These are phyloP conservation scores for Drosophila maculinotata DNA, from an alignment of 2,888 invertebrate genomes.

Conservation along the genomic window DNA sequence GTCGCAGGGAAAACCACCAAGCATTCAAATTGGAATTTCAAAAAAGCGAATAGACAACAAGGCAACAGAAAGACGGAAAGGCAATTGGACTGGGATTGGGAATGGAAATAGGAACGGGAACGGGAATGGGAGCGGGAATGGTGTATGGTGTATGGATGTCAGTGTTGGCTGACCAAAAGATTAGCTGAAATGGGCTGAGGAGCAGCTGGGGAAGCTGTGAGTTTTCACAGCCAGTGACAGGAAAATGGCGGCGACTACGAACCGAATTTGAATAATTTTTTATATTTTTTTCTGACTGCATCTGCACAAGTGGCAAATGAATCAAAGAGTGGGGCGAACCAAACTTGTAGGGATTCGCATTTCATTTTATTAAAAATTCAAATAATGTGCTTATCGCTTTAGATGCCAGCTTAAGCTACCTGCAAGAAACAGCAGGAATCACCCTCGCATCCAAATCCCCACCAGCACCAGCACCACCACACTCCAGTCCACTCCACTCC, in stretches of 20 bases:
- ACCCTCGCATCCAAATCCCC: not conserved
- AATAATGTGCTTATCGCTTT: constrained; percentile 80
- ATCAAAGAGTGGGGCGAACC: constrained; percentile 41
- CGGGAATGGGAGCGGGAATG: constrained; percentile 14
- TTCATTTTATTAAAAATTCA: constrained; percentile 81
- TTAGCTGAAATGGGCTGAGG: constrained; percentile 57
- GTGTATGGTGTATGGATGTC: constrained; percentile 26
- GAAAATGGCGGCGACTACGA: constrained; percentile 65
- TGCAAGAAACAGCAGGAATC: constrained; percentile 48
- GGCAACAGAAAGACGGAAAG: constrained; percentile 26
- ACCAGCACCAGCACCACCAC: not conserved
- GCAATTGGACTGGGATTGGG: constrained; percentile 2
- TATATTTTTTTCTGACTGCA: constrained; percentile 16
- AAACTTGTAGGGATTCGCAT: constrained; percentile 66
- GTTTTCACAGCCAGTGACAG: constrained; percentile 76
- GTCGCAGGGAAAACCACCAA: constrained; percentile 51
- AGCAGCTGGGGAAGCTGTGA: constrained; percentile 57
- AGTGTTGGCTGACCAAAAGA: constrained; percentile 70
- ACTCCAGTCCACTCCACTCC: constrained; percentile 19
- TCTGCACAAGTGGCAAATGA: constrained; percentile 61
- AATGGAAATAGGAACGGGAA: not conserved
- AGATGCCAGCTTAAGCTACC: constrained; percentile 73
- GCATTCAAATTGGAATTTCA: constrained; percentile 79
- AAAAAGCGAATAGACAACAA: constrained; percentile 71
- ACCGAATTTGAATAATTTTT: constrained; percentile 71